Evolutionary conservation across 2,113 vertebrate species (phyloP).

Genomic region (Danio rerio): DNA sequence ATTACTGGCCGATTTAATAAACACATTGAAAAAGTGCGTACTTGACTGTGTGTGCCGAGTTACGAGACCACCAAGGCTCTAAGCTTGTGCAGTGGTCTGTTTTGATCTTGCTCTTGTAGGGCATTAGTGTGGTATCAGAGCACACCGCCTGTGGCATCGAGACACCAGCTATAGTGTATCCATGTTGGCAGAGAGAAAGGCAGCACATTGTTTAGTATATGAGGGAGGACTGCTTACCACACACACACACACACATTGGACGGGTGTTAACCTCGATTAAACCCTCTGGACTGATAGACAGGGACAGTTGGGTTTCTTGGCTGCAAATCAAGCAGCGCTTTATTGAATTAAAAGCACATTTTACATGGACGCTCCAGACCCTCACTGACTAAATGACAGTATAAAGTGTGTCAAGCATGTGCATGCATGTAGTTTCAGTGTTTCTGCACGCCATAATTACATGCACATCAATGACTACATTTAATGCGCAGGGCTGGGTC

Average conservation of each 20-base stretch:
- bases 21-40: background rate
- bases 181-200: slow-evolving; percentile 26
- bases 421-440: slow-evolving; percentile 16
- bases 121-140: slow-evolving; percentile 21
- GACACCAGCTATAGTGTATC: slow-evolving; percentile 4
- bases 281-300: slow-evolving; percentile 67
- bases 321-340: slow-evolving; percentile 60
- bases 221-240: slow-evolving; percentile 14
- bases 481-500: slow-evolving; percentile 26
- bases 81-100: slow-evolving; percentile 9
- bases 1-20: slow-evolving; percentile 19
- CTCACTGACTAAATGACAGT: background rate
- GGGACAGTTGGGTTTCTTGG: slow-evolving; percentile 70
- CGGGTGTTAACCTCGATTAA: slow-evolving; percentile 62
- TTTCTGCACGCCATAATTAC: background rate
- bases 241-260: slow-evolving; percentile 22
- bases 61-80: slow-evolving; percentile 30
- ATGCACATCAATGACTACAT: slow-evolving; percentile 17
- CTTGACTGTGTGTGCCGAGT: slow-evolving; percentile 25
- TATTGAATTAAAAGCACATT: slow-evolving; percentile 62
- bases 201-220: slow-evolving; percentile 39
- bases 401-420: slow-evolving; percentile 12
- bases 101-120: slow-evolving; percentile 25
- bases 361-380: slow-evolving; percentile 53
- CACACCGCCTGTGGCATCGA: slow-evolving; percentile 11